A percentile compares a stretch with the other conserved stretches of the same genome.
Evolutionary conservation across 2,113 vertebrate species (phyloP).

Genomic region (Bungarus multicinctus): DNA sequence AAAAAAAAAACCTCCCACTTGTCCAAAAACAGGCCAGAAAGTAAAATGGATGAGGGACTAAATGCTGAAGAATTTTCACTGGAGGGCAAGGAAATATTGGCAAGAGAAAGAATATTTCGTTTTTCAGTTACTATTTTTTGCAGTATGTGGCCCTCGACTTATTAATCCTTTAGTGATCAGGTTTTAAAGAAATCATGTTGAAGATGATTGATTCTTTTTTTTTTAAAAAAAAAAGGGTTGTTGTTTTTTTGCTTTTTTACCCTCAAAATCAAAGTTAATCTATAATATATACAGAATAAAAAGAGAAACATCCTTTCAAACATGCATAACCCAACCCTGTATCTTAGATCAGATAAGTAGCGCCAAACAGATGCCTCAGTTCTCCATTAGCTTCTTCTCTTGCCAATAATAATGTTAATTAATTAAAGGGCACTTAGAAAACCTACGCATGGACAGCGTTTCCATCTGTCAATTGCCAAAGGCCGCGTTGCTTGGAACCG

Average conservation of each 20-base stretch:
- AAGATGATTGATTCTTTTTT: conserved; percentile 9
- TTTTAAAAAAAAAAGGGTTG: background rate
- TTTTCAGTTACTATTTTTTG: conserved; percentile 62
- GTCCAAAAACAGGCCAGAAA: conserved; percentile 46
- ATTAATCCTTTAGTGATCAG: conserved; percentile 42
- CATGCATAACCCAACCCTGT: background rate
- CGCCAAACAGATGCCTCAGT: background rate
- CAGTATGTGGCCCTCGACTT: conserved; percentile 61
- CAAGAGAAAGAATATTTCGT: background rate
- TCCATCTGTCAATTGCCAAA: background rate
- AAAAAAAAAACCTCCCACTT: conserved; percentile 19
- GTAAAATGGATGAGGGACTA: background rate
- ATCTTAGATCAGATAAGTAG: background rate
- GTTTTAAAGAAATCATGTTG: background rate
- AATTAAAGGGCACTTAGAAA: background rate
- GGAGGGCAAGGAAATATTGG: conserved; percentile 14
- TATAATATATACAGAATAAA: background rate
- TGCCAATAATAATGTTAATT: background rate
- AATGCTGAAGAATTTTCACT: conserved; percentile 33
- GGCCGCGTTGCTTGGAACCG: background rate
- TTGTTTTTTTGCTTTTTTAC: background rate
- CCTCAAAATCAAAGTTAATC: background rate
- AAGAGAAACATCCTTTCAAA: background rate
- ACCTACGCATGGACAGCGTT: background rate
- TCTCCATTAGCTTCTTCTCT: background rate